Evolutionary conservation across 2,888 invertebrate species (phyloP).

Genomic region (Kryphioiulus occultus): DNA sequence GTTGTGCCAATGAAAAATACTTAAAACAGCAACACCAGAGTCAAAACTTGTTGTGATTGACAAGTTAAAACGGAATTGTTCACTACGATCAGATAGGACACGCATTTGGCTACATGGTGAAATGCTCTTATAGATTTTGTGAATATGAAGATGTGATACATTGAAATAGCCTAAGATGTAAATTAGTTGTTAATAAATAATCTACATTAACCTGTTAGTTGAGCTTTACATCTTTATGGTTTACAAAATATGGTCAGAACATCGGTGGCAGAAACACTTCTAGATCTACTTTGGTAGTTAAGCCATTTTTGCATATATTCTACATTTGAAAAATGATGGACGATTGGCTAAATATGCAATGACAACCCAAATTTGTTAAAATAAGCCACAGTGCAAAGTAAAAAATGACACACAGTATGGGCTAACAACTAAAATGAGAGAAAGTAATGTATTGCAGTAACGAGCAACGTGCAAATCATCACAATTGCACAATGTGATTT

Average conservation of each 20-base stretch:
- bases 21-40: too few species aligned
- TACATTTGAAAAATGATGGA: too few species aligned
- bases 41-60: not conserved
- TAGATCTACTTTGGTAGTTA: not conserved
- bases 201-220: not conserved
- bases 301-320: not conserved
- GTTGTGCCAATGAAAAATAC: not conserved
- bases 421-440: too few species aligned
- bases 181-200: not conserved
- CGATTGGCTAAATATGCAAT: too few species aligned
- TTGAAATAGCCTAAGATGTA: not conserved
- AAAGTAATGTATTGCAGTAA: too few species aligned
- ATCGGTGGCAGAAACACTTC: not conserved
- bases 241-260: not conserved
- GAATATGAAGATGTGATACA: not conserved
- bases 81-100: not conserved
- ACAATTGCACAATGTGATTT: too few species aligned
- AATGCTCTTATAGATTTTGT: not conserved
- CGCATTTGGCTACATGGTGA: not conserved
- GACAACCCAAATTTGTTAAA: too few species aligned
- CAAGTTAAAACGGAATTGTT: not conserved
- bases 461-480: too few species aligned
- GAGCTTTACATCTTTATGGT: not conserved
- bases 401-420: too few species aligned
- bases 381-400: too few species aligned